Evolutionary conservation across 2,797 vertebrate species (phyloP), one percentile per base, ranked within the genome.

Genomic region (Pantherophis alleghaniensis): DNA sequence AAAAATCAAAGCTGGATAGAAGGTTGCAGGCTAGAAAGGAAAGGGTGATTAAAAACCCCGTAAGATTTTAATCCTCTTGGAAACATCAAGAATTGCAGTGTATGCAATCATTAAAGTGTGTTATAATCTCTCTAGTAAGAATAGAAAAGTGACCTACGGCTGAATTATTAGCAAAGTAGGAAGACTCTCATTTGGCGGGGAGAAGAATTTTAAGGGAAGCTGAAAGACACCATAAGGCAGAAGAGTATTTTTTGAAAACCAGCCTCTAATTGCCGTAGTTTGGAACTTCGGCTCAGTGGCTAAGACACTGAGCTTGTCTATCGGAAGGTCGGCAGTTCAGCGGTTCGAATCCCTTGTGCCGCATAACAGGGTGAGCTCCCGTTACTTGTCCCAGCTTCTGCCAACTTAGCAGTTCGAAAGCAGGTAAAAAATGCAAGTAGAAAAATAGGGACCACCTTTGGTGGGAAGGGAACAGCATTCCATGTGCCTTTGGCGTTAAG

Each of bases 1-100:
- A 96, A 96, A 96, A 96, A 96, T 93, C 94, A 12, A 95, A 96
- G 94, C 89, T 94, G 96, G 95, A 96, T 96, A 94, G 94, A 94
- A 94, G 91, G 92, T 93, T 69, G 94, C 93, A 89, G 92, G 95
- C 94, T 95, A 10, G 51, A 32, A 32, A 24, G 61, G 14, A 47
- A 11, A 55, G 51, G 32, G 32, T 13, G 37, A 94, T 83, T 13
- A 94, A 95, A 97, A 95, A 92, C 69, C 57, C 92, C 94, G 7
- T 92, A 86, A 91, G 91, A 32, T 96, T 93, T 95, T 94, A 92
- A 90, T 96, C 91, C 22, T 94, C 94, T 88, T 94, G 92, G 92
- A 96, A 97, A 95, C 91, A 95, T 94, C 92, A 96, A 89, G 94
- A 91, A 92, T 56, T 47, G 92, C 91, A 91, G 94, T 88, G 89